Base-by-base conservation (phyloP, 2,888 invertebrate species). In the Abrostola tripartita region DNA sequence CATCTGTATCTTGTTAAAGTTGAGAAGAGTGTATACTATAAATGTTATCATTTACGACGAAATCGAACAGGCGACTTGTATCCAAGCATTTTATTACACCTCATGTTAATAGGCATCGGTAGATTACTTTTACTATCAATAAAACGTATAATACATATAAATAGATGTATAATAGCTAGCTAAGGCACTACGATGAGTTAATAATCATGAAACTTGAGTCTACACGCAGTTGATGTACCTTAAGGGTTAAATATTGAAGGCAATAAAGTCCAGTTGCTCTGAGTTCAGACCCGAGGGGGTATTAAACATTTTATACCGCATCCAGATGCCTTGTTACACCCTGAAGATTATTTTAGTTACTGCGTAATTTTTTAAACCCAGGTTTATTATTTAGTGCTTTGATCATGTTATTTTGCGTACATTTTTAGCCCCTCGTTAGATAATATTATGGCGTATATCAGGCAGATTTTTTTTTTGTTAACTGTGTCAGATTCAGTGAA, bases 81-180 rank as follows among this genome's bases (percentile, higher is more conserved):
- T 12, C 14, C 11, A 49, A 10, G 11, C n/a, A 77, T 78, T 72
- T 24, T 57, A 63, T 71, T 69, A 57, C 68, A 64, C 63, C 65
- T 66, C 37, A 73, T 68, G 73, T 76, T 76, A 77, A 79, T 78
- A 71, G 76, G 71, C 52, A 74, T 69, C 62, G 61, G 72, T 75
- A 79, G 71, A 80, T 81, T 77, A 77, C 74, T 79, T 81, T 79
- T 78, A 78, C 68, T 65, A 65, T 65, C 68, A 57, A 66, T 79
- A 72, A 81, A 74, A 69, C 73, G 71, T 73, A 71, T 71, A 68
- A 74, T 66, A 57, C 47, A 60, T 2, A 1, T 74, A 69, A 74
- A 78, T 70, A 76, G 72, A 37, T 54, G 4, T 8, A 36, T 42
- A 42, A 54, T 44, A 14, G 44, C 44, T 14, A 47, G 44, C 24